Evolutionary conservation across 2,888 invertebrate species (phyloP), one percentile per base, ranked within the genome.

Genomic region (Spatulosminthurus flaviceps): DNA sequence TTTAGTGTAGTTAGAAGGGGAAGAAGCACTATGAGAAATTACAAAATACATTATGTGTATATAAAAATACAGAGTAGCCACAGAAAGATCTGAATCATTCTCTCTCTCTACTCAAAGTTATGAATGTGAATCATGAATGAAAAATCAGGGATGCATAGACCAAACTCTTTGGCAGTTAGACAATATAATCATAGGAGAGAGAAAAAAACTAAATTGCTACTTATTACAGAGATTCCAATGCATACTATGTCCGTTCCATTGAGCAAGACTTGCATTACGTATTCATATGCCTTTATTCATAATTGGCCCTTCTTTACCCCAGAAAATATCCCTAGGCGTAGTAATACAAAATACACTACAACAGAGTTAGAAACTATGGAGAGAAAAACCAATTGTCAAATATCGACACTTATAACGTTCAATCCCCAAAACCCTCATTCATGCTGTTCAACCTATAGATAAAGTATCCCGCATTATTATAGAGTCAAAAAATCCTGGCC

Each of bases 311-410:
- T 74, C 79, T 79, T 79, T 79, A 74, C 66, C n/a, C 74, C 66
- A 79, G 29, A 74, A 79, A 79, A 79, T 66, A 79, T 41, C 79
- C 79, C 28, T 73, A 79, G 79, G 79, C 79, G n/a, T n/a, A n/a
- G n/a, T n/a, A n/a, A n/a, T n/a, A n/a, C n/a, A n/a, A n/a, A n/a
- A n/a, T n/a, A n/a, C n/a, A n/a, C n/a, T n/a, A n/a, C n/a, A n/a
- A n/a, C n/a, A n/a, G n/a, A n/a, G n/a, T n/a, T n/a, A n/a, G n/a
- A n/a, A n/a, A n/a, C n/a, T n/a, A 16, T 69, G 64, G 67, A 42
- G 43, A 67, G 42, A 64, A 64, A 75, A 75, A 75, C 75, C 41
- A 34, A 75, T 75, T 21, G 42, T 28, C 42, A 76, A 76, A 74
- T 29, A 74, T 61, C 24, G 51, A 74, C 74, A 29, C 21, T 64